A percentile compares a stretch with the other conserved stretches of the same genome.
Evolutionary conservation across 2,113 vertebrate genomes (phyloP).

Genomic region (Cebus imitator): DNA sequence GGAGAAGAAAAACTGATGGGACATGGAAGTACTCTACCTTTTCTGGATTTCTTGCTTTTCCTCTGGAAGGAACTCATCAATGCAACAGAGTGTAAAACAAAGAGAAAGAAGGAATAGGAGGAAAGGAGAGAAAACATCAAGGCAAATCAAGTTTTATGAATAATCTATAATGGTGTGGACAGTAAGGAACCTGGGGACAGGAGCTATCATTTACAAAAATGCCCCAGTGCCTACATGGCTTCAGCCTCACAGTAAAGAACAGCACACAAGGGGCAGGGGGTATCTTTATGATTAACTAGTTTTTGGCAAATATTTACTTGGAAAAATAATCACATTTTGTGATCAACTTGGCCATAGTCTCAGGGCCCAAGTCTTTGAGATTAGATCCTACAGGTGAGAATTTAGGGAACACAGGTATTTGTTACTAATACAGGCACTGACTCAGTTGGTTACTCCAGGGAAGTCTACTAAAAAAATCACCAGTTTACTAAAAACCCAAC

Average conservation of each 20-base stretch:
- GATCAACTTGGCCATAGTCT: neutral
- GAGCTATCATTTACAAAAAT: neutral
- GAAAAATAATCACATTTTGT: slow-evolving; percentile 11
- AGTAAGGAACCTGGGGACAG: neutral
- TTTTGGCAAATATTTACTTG: slow-evolving; percentile 14
- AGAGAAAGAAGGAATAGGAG: slow-evolving; percentile 43
- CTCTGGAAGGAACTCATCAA: slow-evolving; percentile 75
- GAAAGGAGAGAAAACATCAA: slow-evolving; percentile 67
- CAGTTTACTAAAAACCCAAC: neutral
- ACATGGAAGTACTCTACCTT: slow-evolving; percentile 78
- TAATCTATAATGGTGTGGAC: slow-evolving; percentile 23
- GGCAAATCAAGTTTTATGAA: slow-evolving; percentile 55
- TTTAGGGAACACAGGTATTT: neutral
- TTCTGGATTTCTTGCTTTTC: slow-evolving; percentile 75
- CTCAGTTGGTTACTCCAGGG: neutral
- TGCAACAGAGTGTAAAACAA: slow-evolving; percentile 65
- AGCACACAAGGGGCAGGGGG: neutral
- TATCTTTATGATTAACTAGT: neutral
- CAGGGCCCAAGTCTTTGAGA: neutral
- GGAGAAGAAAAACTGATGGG: slow-evolving; percentile 74
- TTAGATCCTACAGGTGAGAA: slow-evolving; percentile 1
- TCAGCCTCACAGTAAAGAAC: slow-evolving; percentile 10
- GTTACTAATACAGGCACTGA: slow-evolving; percentile 6
- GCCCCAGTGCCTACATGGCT: neutral
- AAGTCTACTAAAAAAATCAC: slow-evolving; percentile 8